Conservation (phyloP, 2,888 invertebrate genomes). For the Oscheius onirici region DNA sequence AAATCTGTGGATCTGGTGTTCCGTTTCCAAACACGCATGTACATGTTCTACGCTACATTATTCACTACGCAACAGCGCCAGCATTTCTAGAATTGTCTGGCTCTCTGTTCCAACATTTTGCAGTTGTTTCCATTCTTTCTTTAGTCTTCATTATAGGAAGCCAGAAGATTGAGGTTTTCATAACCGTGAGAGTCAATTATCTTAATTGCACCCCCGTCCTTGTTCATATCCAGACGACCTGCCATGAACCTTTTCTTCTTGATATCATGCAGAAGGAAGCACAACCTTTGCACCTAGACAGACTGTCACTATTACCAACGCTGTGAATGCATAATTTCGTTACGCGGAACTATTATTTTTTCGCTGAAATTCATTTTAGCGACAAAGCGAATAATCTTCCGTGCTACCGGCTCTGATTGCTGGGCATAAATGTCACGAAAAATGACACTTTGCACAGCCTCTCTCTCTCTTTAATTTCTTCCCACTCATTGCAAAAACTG, state of each 20-base stretch:
- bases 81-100: background rate
- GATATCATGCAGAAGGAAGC: background rate
- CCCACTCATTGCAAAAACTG: background rate
- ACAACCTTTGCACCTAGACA: background rate
- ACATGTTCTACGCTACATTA: constrained; percentile 1
- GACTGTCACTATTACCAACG: background rate
- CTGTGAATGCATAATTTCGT: background rate
- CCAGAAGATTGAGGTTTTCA: constrained; percentile 1
- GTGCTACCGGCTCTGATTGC: background rate
- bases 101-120: background rate
- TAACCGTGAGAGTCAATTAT: constrained; percentile 16
- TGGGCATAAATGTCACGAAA: background rate
- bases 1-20: background rate
- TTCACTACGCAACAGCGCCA: constrained; percentile 2
- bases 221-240: background rate
- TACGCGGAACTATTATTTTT: background rate
- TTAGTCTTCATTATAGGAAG: background rate
- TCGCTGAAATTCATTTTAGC: background rate
- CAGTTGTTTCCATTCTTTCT: background rate
- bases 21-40: background rate
- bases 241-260: background rate
- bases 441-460: background rate
- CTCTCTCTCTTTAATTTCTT: background rate
- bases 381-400: background rate
- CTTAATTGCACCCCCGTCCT: constrained; percentile 5